A percentile compares a stretch with the other conserved stretches of the same genome.
Conservation (phyloP, 1,140 invertebrate species). For the Leptoteleia sp. region DNA sequence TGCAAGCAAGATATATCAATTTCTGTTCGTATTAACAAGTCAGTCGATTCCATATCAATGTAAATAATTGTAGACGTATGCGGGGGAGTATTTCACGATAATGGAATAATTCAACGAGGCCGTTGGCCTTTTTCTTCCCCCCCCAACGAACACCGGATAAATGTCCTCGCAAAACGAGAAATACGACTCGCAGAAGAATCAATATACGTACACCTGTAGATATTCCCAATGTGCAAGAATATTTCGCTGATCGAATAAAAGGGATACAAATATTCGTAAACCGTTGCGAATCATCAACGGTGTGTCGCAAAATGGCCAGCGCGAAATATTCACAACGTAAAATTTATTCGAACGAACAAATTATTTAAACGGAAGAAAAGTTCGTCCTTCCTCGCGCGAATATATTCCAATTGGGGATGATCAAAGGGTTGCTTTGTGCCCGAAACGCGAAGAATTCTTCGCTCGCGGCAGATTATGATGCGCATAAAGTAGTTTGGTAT, state of each 20-base stretch:
- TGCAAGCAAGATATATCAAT: no score
- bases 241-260: not conserved
- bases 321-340: not conserved
- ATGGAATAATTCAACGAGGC: conserved; percentile 37
- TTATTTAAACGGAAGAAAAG: no score
- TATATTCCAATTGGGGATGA: not conserved
- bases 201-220: conserved; percentile 34
- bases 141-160: conserved; percentile 20
- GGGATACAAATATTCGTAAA: conserved; percentile 14
- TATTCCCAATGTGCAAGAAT: conserved; percentile 23
- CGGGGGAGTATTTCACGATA: conserved; percentile 21
- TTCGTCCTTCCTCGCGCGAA: not conserved
- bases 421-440: not conserved
- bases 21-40: conserved; percentile 4
- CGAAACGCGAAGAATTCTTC: conserved; percentile 3
- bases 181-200: conserved; percentile 11
- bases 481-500: conserved; percentile 27
- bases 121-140: conserved; percentile 34
- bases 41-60: conserved; percentile 7
- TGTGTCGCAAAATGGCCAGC: not conserved
- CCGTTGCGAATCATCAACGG: not conserved
- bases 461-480: not conserved
- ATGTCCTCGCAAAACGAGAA: conserved; percentile 27
- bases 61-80: conserved; percentile 17
- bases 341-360: no score